These are phyloP conservation scores for Jordanella pulchra DNA, from an alignment of 2,797 vertebrate genomes.

Conservation along the genomic window DNA sequence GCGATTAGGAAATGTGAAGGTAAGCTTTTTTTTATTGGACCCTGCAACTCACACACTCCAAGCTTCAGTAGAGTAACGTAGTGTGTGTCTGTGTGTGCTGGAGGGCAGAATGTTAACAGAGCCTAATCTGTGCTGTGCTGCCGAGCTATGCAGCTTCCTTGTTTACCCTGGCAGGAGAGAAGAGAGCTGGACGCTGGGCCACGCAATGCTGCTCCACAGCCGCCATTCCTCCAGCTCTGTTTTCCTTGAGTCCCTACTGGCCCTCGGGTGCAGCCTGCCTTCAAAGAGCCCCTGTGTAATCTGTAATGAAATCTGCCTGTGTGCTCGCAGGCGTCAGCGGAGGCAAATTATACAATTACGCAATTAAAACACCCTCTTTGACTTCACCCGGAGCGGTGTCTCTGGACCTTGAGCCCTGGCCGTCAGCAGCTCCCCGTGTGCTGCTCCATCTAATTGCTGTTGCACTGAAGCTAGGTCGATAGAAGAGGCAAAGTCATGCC, in stretches of 20 bases:
- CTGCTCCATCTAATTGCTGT: slow-evolving; percentile 46
- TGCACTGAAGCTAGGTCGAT: slow-evolving; percentile 13
- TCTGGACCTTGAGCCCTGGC: slow-evolving; percentile 21
- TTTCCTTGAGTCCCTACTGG: slow-evolving; percentile 59
- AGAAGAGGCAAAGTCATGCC: slow-evolving; percentile 27
- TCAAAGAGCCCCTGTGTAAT: slow-evolving; percentile 81
- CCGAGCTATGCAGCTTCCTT: slow-evolving; percentile 73
- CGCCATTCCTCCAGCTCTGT: slow-evolving; percentile 56
- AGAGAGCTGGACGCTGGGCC: slow-evolving; percentile 73
- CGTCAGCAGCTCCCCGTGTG: slow-evolving; percentile 2
- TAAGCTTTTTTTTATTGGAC: slow-evolving; percentile 1
- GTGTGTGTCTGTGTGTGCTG: slow-evolving; percentile 30
- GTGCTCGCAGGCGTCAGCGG: slow-evolving; percentile 76
- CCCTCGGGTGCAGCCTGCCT: slow-evolving; percentile 66
- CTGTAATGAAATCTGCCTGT: slow-evolving; percentile 82
- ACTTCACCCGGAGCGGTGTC: slow-evolving; percentile 56
- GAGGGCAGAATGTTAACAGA: slow-evolving; percentile 64
- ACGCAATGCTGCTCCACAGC: slow-evolving; percentile 47
- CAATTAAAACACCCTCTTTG: slow-evolving; percentile 65
- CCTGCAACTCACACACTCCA: slow-evolving; percentile 15
- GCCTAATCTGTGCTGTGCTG: slow-evolving; percentile 60
- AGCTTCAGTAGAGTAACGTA: slow-evolving; percentile 26
- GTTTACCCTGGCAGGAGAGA: slow-evolving; percentile 82
- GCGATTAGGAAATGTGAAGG: slow-evolving; percentile 1
- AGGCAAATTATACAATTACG: slow-evolving; percentile 82